Evolutionary conservation across 2,888 invertebrate species (phyloP), one percentile per base, ranked within the genome.

Genomic region (Spisula subtruncata): DNA sequence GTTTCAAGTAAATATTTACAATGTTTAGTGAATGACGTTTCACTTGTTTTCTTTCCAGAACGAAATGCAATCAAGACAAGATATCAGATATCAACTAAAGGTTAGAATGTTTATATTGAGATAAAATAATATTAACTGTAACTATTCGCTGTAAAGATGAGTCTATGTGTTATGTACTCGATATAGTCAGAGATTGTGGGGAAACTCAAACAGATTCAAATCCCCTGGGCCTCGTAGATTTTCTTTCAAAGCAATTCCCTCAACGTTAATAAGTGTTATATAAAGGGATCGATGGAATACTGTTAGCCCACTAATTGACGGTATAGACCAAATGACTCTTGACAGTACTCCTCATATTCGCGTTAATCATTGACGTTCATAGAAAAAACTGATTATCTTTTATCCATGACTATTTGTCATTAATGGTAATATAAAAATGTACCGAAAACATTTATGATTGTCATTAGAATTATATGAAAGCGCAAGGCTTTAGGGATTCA

Each of bases 271-370:
- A 75, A 75, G 75, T 75, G 75, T 75, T 35, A 12, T 32, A 18
- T 35, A 75, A 75, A 75, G 75, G 25, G 75, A 75, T 75, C 75
- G 75, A 75, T 75, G 35, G 16, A 32, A 35, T 35, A 5, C 6
- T 75, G 35, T 75, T 35, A 75, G 75, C 35, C 35, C 35, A 75
- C 35, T 75, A 75, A 75, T 75, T 75, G 75, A 75, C 18, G 35
- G 25, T 66, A 66, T 66, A 25, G 60, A 66, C 25, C 25, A 25
- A 25, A 25, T n/a, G 60, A 25, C 60, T 25, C 60, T 66, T 66
- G 60, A 66, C 25, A 51, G n/a, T 8, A 66, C 25, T 66, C 25
- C 10, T 66, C 25, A 66, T 25, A 66, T 66, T 12, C 60, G 0
- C 60, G n/a, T 66, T 66, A 66, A 66, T 66, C 60, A 66, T 25